Evolutionary conservation across 2,113 vertebrate genomes (phyloP).

Genomic region (Hydrochoerus hydrochaeris): DNA sequence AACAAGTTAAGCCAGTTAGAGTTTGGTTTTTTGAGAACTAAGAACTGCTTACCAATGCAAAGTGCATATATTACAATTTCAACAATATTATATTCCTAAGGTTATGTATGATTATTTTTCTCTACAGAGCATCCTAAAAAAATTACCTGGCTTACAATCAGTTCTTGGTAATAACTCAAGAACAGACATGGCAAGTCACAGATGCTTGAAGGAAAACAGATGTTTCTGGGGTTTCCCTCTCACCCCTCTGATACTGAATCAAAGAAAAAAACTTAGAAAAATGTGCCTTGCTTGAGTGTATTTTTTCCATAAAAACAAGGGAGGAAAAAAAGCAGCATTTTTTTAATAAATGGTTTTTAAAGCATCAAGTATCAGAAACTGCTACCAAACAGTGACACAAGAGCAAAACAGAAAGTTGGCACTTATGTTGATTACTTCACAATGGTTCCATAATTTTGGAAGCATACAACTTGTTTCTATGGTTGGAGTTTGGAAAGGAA

Average conservation of each 20-base stretch:
- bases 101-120: slow-evolving; percentile 48
- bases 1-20: background rate
- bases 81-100: background rate
- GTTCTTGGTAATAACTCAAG: slow-evolving; percentile 58
- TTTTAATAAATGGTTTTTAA: slow-evolving; percentile 52
- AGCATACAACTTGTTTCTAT: slow-evolving; percentile 59
- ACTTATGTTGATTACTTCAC: background rate
- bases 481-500: slow-evolving; percentile 44
- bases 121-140: slow-evolving; percentile 50
- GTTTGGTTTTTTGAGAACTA: background rate
- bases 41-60: slow-evolving; percentile 50
- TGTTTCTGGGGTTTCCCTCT: slow-evolving; percentile 55
- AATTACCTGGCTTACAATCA: slow-evolving; percentile 56
- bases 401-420: background rate
- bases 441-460: slow-evolving; percentile 69
- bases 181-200: slow-evolving; percentile 55
- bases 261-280: slow-evolving; percentile 33
- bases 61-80: background rate
- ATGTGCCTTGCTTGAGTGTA: slow-evolving; percentile 8
- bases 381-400: slow-evolving; percentile 21
- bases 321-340: background rate
- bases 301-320: slow-evolving; percentile 50
- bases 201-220: slow-evolving; percentile 78
- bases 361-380: slow-evolving; percentile 42
- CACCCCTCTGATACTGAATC: background rate